A percentile compares a stretch with the other conserved stretches of the same genome.
These are phyloP conservation scores for Onchidella celtica DNA, from an alignment of 2,888 invertebrate genomes.

Conservation along the genomic window DNA sequence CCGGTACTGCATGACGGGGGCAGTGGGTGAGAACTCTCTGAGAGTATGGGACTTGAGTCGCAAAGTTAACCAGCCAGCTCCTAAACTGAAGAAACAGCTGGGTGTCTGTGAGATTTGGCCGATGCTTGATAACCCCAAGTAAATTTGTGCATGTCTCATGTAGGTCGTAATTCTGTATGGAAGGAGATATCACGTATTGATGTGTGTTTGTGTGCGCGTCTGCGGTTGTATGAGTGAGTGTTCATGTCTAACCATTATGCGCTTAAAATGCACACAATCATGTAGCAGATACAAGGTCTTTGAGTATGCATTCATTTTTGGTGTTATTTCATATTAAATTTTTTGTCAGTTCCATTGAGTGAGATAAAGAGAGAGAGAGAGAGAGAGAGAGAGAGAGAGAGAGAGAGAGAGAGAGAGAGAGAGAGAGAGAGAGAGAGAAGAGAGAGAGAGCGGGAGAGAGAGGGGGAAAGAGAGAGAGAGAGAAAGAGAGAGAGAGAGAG, in stretches of 20 bases:
- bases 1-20: constrained; percentile 73
- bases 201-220: neutral
- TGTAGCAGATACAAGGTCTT: no score
- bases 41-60: constrained; percentile 76
- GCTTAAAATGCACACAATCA: neutral
- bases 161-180: no score
- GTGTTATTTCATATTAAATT: no score
- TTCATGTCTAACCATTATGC: neutral
- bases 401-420: neutral
- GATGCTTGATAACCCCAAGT: constrained; percentile 70
- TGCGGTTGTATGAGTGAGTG: neutral
- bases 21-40: constrained; percentile 69
- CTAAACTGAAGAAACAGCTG: constrained; percentile 69
- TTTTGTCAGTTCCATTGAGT: no score
- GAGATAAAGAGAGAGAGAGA: no score
- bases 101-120: constrained; percentile 72
- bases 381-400: neutral
- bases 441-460: neutral
- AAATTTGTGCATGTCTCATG: neutral
- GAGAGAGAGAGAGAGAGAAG: neutral
- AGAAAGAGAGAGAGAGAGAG: neutral
- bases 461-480: constrained; percentile 13
- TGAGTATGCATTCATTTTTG: no score
- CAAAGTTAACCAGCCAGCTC: constrained; percentile 70
- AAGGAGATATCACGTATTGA: neutral